Conservation (phyloP, 37 sponge, comb jelly and placozoan genomes). For the Theonella swinhoei region DNA sequence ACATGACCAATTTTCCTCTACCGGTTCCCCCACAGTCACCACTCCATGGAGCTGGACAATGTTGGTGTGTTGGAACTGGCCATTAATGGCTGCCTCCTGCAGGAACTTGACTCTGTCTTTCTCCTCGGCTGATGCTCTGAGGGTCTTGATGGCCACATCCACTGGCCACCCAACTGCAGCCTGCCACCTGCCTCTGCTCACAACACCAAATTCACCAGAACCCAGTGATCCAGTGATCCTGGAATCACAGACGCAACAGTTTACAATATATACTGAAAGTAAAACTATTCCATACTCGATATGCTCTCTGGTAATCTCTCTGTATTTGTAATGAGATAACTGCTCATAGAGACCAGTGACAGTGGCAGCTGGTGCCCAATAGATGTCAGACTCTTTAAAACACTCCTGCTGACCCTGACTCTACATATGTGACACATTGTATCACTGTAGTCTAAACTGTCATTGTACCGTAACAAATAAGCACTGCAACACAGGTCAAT, state of each 20-base stretch:
- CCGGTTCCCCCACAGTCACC: constrained; percentile 66
- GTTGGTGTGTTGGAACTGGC: constrained; percentile 30
- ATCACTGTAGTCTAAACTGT: neutral
- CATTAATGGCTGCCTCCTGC: constrained; percentile 60
- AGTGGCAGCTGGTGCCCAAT: constrained; percentile 58
- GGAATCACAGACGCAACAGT: too few species aligned
- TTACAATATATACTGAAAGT: too few species aligned
- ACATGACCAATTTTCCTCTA: neutral
- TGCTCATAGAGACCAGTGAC: constrained; percentile 58
- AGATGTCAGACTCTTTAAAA: constrained; percentile 13
- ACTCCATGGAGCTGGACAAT: constrained; percentile 49
- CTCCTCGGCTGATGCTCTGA: constrained; percentile 13
- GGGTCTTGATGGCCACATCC: constrained; percentile 44
- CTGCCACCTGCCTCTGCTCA: constrained; percentile 20
- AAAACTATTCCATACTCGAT: constrained; percentile 42
- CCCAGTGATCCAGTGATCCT: constrained; percentile 15
- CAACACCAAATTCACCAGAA: constrained; percentile 49
- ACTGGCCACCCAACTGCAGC: neutral
- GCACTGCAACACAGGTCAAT: too few species aligned
- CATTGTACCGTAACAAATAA: too few species aligned
- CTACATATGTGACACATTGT: neutral
- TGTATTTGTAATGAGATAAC: constrained; percentile 57
- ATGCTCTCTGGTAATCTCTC: constrained; percentile 41
- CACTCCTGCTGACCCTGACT: too few species aligned
- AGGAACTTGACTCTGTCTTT: constrained; percentile 48